Conservation (phyloP, 2,797 vertebrate genomes). For the Hippopotamyrus pictus region DNA sequence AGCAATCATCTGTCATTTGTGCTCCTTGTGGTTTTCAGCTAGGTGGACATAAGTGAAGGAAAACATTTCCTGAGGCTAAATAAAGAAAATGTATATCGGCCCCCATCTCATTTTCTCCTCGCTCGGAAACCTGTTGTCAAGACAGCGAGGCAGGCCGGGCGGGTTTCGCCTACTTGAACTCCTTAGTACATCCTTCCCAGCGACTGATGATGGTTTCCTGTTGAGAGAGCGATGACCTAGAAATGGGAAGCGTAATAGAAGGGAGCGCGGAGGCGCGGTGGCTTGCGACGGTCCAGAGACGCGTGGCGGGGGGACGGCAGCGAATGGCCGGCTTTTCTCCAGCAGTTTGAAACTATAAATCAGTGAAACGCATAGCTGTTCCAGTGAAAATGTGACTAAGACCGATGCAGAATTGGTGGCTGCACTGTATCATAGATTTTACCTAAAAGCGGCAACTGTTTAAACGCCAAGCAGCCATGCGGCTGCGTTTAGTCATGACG, state of each 20-base stretch:
- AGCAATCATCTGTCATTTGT: background rate
- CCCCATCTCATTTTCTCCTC: background rate
- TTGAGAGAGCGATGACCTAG: background rate
- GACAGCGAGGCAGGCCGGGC: background rate
- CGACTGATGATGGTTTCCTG: background rate
- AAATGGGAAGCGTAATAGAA: background rate
- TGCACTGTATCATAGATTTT: background rate
- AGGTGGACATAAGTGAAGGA: background rate
- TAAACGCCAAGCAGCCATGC: background rate
- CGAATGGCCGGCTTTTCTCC: background rate
- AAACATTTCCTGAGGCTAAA: slow-evolving; percentile 9
- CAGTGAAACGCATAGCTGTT: background rate
- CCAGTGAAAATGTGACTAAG: background rate
- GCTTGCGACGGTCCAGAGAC: background rate
- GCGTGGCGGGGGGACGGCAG: background rate
- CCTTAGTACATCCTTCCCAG: background rate
- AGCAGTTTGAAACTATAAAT: background rate
- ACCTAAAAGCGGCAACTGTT: background rate
- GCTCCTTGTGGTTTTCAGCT: background rate
- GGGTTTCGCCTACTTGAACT: background rate
- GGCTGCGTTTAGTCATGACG: background rate
- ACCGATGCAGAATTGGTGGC: background rate
- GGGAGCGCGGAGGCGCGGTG: background rate
- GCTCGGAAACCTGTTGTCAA: slow-evolving; percentile 7
- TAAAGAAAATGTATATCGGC: slow-evolving; percentile 11